Evolutionary conservation across 2,113 vertebrate genomes (phyloP).

Genomic region (Petroica traversi): DNA sequence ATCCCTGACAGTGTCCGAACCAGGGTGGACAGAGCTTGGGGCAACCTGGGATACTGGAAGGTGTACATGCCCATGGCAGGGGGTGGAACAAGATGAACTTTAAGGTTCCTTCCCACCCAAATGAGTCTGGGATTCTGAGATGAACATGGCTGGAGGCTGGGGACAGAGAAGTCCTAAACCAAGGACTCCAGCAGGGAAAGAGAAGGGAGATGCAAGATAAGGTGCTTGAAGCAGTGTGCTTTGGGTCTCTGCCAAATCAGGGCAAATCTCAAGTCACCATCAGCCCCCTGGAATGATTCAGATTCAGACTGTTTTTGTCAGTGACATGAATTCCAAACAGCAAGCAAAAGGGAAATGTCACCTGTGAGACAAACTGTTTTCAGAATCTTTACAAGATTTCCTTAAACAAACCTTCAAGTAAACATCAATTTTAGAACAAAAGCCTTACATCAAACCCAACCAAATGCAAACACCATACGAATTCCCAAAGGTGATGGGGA

Average conservation of each 20-base stretch:
- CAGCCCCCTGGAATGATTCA: background rate
- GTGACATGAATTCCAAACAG: background rate
- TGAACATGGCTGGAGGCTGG: background rate
- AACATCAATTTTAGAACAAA: background rate
- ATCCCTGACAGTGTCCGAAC: background rate
- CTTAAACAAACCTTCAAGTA: background rate
- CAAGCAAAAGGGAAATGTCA: background rate
- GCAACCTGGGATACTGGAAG: background rate
- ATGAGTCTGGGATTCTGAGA: background rate
- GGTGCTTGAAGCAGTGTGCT: background rate
- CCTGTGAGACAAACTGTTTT: background rate
- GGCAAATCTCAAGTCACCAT: background rate
- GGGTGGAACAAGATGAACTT: background rate
- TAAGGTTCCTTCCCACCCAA: background rate
- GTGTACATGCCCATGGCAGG: background rate
- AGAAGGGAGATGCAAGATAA: background rate
- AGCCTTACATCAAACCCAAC: background rate
- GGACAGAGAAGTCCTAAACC: rapidly evolving
- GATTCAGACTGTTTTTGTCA: background rate
- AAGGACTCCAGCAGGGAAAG: background rate
- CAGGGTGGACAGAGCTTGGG: background rate
- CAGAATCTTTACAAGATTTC: background rate
- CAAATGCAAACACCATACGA: background rate
- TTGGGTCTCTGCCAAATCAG: background rate
- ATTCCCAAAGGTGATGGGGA: background rate